phyloP scores from a whole-genome alignment of 2,888 invertebrate species.

The Colostygia pectinataria region DNA sequence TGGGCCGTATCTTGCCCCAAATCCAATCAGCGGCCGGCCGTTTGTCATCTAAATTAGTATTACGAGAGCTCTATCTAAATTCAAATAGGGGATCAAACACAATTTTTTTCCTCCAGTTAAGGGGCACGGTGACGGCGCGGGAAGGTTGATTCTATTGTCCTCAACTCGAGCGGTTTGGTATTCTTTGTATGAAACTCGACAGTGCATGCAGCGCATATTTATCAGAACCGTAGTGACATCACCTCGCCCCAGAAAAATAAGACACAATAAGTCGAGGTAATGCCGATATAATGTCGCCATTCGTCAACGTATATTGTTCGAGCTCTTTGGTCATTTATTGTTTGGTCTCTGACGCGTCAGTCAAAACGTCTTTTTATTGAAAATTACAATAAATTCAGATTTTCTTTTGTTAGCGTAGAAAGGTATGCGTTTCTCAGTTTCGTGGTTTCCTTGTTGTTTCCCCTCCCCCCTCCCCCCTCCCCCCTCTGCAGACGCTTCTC shows the following conservation, averaged over 20 bases:
- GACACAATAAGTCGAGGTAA: too few relatives aligned
- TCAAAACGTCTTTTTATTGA: slow-evolving; percentile 34
- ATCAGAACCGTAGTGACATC: too few relatives aligned
- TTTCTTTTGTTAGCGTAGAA: slow-evolving; percentile 35
- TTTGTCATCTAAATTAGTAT: slow-evolving; percentile 53
- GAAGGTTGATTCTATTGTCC: too few relatives aligned
- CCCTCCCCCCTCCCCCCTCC: neutral
- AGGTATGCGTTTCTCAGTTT: slow-evolving; percentile 25
- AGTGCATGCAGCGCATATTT: too few relatives aligned
- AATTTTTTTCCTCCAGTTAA: slow-evolving; percentile 38
- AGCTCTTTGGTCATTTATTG: slow-evolving; percentile 40
- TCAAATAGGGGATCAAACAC: slow-evolving; percentile 63
- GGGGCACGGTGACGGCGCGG: neutral
- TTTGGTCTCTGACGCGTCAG: slow-evolving; percentile 24
- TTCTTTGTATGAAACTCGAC: too few relatives aligned
- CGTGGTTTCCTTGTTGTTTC: slow-evolving; percentile 19
- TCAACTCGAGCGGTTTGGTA: too few relatives aligned
- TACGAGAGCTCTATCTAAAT: slow-evolving; percentile 53
- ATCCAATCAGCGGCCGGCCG: slow-evolving; percentile 30
- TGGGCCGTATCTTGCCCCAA: slow-evolving; percentile 3
- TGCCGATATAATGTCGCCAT: too few relatives aligned
- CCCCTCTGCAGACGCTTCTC: slow-evolving; percentile 13
- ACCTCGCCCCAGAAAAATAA: too few relatives aligned
- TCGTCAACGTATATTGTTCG: slow-evolving; percentile 4
- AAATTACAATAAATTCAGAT: slow-evolving; percentile 41